Evolutionary conservation across 2,113 vertebrate species (phyloP).

Genomic region (Nycticebus coucang): DNA sequence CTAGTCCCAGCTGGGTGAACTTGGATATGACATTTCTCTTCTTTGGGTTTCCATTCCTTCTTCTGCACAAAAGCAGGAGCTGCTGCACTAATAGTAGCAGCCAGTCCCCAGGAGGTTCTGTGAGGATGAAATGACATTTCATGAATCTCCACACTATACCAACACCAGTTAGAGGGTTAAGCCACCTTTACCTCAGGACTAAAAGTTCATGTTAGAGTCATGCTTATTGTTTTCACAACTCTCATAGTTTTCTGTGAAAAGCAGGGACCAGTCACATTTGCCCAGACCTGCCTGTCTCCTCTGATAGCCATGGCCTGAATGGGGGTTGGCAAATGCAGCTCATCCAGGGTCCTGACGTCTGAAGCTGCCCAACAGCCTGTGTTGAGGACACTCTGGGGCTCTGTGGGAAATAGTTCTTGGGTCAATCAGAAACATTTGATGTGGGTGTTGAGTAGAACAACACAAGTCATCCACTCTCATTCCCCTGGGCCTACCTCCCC

Average conservation of each 20-base stretch:
- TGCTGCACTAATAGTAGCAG: not conserved
- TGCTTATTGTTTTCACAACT: not conserved
- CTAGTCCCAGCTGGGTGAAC: not conserved
- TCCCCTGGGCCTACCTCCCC: not conserved
- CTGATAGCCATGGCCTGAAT: not conserved
- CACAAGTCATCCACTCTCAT: not conserved
- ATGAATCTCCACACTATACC: not conserved
- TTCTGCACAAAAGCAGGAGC: not conserved
- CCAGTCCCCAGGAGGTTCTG: not conserved
- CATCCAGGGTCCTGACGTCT: not conserved
- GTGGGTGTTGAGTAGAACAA: not conserved
- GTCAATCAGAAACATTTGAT: not conserved
- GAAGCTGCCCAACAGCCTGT: not conserved
- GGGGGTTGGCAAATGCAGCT: not conserved
- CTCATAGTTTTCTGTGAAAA: not conserved
- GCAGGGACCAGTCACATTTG: not conserved
- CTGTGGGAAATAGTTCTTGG: not conserved
- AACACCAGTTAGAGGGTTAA: not conserved
- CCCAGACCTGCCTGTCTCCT: not conserved
- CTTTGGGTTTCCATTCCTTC: not conserved
- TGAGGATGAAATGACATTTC: not conserved
- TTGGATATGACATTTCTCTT: not conserved
- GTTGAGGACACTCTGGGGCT: not conserved
- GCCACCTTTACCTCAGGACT: not conserved
- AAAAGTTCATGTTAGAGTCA: not conserved